These are phyloP conservation scores for silkworm (Bombyx mori) DNA, from an alignment of 1,140 invertebrate species.

Conservation along the genomic window DNA sequence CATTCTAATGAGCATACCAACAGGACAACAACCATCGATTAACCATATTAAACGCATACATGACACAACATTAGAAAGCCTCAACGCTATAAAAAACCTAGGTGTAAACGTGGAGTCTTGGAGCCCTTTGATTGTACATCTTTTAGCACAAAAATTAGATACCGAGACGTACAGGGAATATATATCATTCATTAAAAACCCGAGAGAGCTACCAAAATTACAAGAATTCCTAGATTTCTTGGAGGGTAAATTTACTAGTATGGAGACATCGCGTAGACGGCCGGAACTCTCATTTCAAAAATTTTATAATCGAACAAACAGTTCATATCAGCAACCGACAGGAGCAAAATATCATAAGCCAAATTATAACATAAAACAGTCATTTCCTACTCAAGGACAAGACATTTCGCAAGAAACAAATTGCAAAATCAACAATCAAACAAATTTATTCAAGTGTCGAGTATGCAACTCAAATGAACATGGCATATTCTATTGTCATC, in stretches of 20 bases:
- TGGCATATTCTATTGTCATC: no score
- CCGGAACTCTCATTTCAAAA: no score
- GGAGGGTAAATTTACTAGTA: constrained; percentile 19
- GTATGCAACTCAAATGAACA: no score
- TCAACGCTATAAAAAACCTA: constrained; percentile 18
- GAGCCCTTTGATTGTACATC: constrained; percentile 19
- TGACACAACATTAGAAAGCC: constrained; percentile 16
- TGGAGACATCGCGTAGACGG: constrained; percentile 15
- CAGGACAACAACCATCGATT: constrained; percentile 10
- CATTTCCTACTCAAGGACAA: no score
- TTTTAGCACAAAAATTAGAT: constrained; percentile 5
- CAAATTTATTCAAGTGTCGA: no score
- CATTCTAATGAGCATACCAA: constrained; percentile 3
- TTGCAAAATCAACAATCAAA: no score
- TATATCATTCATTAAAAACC: constrained; percentile 16
- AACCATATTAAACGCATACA: constrained; percentile 12
- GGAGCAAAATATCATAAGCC: no score
- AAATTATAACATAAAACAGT: no score
- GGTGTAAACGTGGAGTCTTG: constrained; percentile 17
- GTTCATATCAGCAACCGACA: no score
- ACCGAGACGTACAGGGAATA: constrained; percentile 9
- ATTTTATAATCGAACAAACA: no score
- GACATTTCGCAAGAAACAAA: no score
- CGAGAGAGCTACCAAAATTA: constrained; percentile 14
- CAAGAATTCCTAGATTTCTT: constrained; percentile 20